A percentile compares a stretch with the other conserved stretches of the same genome.
Evolutionary conservation across 2,888 invertebrate species (phyloP).

Genomic region (Oxytorus armatus): DNA sequence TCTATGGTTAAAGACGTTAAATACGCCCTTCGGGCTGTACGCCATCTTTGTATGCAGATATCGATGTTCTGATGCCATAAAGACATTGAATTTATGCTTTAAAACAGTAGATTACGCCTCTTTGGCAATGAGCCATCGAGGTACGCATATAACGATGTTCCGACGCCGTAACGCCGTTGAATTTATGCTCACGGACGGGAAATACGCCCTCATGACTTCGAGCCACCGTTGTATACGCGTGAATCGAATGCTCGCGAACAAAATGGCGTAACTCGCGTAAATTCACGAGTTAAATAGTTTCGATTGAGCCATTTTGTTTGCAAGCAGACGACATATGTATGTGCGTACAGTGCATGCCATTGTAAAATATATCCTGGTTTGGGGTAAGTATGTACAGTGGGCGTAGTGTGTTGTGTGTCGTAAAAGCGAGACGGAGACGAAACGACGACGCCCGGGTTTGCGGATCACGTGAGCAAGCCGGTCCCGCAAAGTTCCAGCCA

Average conservation of each 20-base stretch:
- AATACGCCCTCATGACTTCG: too few relatives aligned
- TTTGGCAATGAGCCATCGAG: background rate
- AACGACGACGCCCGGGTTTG: constrained; percentile 57
- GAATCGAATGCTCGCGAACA: background rate
- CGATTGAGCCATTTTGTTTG: background rate
- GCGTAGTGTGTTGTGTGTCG: constrained; percentile 11
- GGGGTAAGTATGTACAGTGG: constrained; percentile 10
- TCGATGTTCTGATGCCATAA: background rate
- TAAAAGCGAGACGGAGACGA: constrained; percentile 65
- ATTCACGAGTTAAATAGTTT: background rate
- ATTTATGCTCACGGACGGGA: too few relatives aligned
- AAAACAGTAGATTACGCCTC: background rate
- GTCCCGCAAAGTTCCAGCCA: constrained; percentile 72
- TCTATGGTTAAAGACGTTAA: background rate
- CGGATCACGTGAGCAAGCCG: constrained; percentile 78
- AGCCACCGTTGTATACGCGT: too few relatives aligned
- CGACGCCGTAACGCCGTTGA: too few relatives aligned
- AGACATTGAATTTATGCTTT: background rate
- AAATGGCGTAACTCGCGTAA: background rate
- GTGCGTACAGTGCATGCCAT: background rate
- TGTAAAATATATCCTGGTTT: constrained; percentile 1
- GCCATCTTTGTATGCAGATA: background rate
- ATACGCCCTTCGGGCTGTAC: too few relatives aligned
- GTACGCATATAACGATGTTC: background rate
- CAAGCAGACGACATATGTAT: background rate